Conservation (phyloP, 1,140 invertebrate species). For the Anadara kagoshimensis region DNA sequence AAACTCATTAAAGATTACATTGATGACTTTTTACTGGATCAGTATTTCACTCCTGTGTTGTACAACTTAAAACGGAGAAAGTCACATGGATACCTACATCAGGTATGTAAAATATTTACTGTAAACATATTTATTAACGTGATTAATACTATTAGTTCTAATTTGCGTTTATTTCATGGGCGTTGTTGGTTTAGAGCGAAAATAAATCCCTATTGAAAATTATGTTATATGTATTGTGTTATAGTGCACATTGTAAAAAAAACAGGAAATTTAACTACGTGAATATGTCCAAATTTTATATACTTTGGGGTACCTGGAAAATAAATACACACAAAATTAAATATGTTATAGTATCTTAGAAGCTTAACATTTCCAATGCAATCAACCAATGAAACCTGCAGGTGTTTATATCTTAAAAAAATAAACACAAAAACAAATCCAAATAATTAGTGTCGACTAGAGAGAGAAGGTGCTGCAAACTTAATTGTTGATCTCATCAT, state of each 20-base stretch:
- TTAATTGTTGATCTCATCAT: too few relatives aligned
- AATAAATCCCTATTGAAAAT: not conserved
- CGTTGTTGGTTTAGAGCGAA: not conserved
- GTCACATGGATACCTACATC: conserved; percentile 46
- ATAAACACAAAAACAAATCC: too few relatives aligned
- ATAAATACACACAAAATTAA: too few relatives aligned
- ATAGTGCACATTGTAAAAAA: not conserved
- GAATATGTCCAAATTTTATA: too few relatives aligned
- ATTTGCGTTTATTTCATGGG: not conserved
- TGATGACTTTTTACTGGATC: conserved; percentile 40
- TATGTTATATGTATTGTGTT: not conserved
- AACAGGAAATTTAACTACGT: not conserved
- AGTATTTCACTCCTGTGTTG: conserved; percentile 54
- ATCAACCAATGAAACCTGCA: too few relatives aligned
- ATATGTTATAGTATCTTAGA: too few relatives aligned
- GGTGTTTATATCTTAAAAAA: too few relatives aligned
- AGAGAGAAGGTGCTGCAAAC: too few relatives aligned
- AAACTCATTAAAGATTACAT: conserved; percentile 38
- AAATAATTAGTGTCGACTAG: too few relatives aligned
- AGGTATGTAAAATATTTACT: conserved; percentile 48
- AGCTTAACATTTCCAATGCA: too few relatives aligned
- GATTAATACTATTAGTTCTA: not conserved
- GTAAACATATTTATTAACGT: not conserved
- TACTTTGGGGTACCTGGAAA: too few relatives aligned
- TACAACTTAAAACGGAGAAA: conserved; percentile 50